phyloP scores from a whole-genome alignment of 1,140 invertebrate species.

The Centruroides vittatus region DNA sequence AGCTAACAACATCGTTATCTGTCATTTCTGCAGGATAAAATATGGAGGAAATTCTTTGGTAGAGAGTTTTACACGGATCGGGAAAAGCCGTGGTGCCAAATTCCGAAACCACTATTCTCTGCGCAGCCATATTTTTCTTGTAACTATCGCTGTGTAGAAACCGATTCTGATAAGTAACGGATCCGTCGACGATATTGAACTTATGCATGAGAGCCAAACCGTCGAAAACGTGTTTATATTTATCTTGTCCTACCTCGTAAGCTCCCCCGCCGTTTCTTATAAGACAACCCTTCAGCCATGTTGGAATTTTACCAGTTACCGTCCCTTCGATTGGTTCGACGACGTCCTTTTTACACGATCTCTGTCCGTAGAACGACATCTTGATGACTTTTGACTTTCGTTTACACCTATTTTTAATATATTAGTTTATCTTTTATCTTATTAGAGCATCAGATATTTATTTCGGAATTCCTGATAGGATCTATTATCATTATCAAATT shows the following conservation, averaged over 20 bases:
- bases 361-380: too few species aligned
- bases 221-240: constrained; percentile 35
- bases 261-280: constrained; percentile 32
- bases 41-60: constrained; percentile 39
- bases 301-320: constrained; percentile 27
- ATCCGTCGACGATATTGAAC: constrained; percentile 26
- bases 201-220: constrained; percentile 34
- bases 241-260: constrained; percentile 29
- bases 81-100: constrained; percentile 57
- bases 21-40: constrained; percentile 46
- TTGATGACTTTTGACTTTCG: too few species aligned
- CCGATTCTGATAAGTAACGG: constrained; percentile 28
- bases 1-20: constrained; percentile 30
- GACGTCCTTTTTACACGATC: too few species aligned
- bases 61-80: constrained; percentile 30
- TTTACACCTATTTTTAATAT: too few species aligned
- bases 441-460: too few species aligned
- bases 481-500: too few species aligned
- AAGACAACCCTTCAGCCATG: constrained; percentile 31
- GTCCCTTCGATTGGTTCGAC: background rate
- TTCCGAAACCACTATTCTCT: constrained; percentile 55
- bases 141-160: constrained; percentile 31
- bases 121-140: constrained; percentile 25
- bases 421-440: too few species aligned
- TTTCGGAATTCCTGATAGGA: too few species aligned